These are phyloP conservation scores for Mesodorylaimus sp. DNA, from an alignment of 2,888 invertebrate genomes.

Conservation along the genomic window DNA sequence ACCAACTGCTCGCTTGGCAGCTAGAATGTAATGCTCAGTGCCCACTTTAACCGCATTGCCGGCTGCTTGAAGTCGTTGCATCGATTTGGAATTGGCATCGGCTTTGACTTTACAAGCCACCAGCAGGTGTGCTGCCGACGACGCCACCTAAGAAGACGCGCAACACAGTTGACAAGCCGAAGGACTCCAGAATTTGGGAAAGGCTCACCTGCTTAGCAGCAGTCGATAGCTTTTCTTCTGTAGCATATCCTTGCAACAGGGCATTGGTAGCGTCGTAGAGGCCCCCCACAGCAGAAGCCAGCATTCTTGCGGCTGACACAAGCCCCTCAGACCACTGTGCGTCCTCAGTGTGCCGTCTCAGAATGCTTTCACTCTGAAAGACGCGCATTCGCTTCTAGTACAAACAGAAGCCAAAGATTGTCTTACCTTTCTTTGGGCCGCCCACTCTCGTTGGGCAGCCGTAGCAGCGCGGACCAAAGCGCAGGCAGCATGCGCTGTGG, in stretches of 20 bases:
- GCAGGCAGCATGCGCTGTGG: conserved; percentile 87
- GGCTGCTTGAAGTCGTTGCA: conserved; percentile 61
- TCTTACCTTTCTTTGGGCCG: conserved; percentile 59
- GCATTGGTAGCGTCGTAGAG: conserved; percentile 94
- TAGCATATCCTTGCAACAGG: conserved; percentile 46
- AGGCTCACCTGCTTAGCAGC: conserved; percentile 63
- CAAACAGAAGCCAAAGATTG: too few species aligned
- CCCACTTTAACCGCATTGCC: conserved; percentile 95
- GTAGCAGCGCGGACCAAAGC: conserved; percentile 89
- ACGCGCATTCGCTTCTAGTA: too few species aligned
- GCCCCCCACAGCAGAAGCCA: conserved; percentile 90
- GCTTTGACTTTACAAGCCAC: conserved; percentile 98
- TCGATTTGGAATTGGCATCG: conserved; percentile 80
- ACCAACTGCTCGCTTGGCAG: conserved; percentile 75
- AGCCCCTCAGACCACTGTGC: conserved; percentile 29
- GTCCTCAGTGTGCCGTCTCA: conserved; percentile 14
- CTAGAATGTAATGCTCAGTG: conserved; percentile 84
- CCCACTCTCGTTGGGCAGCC: conserved; percentile 84
- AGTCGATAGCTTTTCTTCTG: conserved; percentile 82
- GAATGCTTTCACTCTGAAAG: conserved; percentile 9
- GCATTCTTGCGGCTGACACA: conserved; percentile 53
- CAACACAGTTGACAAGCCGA: too few species aligned
- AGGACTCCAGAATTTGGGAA: too few species aligned
- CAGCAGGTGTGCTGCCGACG: conserved; percentile 83
- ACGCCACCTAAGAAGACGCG: conserved; percentile 59